Conservation (phyloP, 2,888 invertebrate genomes). For the Sphaerophoria taeniata region DNA sequence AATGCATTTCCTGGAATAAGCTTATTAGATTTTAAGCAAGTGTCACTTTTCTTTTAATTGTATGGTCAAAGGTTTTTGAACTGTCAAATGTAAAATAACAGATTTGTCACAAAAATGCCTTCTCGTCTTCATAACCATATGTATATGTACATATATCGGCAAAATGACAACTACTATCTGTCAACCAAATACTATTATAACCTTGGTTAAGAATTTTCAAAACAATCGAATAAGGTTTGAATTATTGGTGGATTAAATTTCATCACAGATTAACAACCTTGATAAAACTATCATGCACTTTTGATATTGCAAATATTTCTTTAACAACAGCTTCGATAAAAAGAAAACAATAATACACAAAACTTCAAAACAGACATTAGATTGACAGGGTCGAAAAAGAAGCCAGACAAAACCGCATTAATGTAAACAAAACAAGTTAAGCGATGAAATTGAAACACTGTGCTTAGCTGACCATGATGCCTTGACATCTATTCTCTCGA, state of each 20-base stretch:
- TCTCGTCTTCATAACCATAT: background rate
- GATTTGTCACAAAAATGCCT: background rate
- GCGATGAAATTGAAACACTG: conserved; percentile 63
- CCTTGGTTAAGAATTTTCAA: background rate
- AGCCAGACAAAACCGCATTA: conserved; percentile 63
- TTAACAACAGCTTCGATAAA: background rate
- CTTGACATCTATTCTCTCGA: conserved; percentile 70
- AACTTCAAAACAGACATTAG: conserved; percentile 23
- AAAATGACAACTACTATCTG: background rate
- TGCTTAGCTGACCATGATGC: conserved; percentile 49
- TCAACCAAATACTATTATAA: background rate
- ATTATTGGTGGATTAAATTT: background rate
- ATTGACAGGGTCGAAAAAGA: conserved; percentile 67
- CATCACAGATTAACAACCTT: conserved; percentile 16
- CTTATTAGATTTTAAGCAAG: background rate
- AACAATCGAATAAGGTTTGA: background rate
- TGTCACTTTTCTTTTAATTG: background rate
- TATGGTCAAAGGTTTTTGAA: background rate
- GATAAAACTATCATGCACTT: conserved; percentile 28
- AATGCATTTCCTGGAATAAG: background rate
- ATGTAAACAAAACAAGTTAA: conserved; percentile 50
- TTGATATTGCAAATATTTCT: conserved; percentile 9
- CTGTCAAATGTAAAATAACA: background rate
- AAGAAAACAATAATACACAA: conserved; percentile 13
- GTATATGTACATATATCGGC: background rate